phyloP scores from a whole-genome alignment of 2,888 invertebrate genomes.

The Cremastinae sp. region DNA sequence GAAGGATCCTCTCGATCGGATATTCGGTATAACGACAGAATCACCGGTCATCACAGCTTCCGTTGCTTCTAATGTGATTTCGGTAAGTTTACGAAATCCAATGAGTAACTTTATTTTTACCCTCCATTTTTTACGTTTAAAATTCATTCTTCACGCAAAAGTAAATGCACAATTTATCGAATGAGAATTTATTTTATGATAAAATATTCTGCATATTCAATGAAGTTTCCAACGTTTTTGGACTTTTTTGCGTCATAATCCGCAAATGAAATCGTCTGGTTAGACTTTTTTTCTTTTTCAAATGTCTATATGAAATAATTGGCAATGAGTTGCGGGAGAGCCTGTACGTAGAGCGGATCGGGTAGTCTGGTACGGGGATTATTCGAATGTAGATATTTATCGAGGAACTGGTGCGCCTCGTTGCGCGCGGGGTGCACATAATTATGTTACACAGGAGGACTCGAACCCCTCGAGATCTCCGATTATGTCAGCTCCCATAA shows the following conservation, averaged over 20 bases:
- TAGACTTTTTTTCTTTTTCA: no score
- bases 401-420: constrained; percentile 44
- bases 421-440: constrained; percentile 56
- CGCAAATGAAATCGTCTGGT: no score
- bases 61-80: constrained; percentile 73
- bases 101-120: not conserved
- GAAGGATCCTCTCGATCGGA: constrained; percentile 77
- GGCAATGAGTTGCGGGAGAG: no score
- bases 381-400: constrained; percentile 64
- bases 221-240: no score
- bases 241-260: no score
- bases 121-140: no score
- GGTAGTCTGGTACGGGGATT: constrained; percentile 44
- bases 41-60: constrained; percentile 74
- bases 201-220: no score
- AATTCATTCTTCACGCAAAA: no score
- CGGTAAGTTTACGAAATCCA: constrained; percentile 70
- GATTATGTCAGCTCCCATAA: constrained; percentile 67
- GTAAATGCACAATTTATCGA: not conserved
- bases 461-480: constrained; percentile 64
- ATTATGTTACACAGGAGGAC: constrained; percentile 72
- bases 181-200: no score
- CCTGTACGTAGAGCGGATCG: not conserved
- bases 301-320: no score
- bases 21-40: constrained; percentile 77